These are phyloP conservation scores for Aphelenchoides avenae DNA, from an alignment of 1,140 invertebrate species.

Conservation along the genomic window DNA sequence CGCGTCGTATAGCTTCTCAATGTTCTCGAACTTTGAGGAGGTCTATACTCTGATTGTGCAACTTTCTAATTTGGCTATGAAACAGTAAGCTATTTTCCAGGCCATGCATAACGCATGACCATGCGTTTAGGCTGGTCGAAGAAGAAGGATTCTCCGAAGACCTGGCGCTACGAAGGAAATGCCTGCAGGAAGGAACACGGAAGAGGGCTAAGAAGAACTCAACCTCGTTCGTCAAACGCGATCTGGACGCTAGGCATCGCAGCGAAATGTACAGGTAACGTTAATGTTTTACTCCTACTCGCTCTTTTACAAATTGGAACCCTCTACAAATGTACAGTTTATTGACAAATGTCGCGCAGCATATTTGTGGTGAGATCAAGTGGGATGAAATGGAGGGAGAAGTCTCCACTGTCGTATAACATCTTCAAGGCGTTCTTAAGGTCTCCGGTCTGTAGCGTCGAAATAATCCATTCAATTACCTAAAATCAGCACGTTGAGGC, in stretches of 20 bases:
- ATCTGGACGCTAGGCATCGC: constrained; percentile 85
- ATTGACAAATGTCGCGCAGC: too few species aligned
- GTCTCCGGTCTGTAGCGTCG: constrained; percentile 52
- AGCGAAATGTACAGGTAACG: constrained; percentile 69
- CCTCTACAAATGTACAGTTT: too few species aligned
- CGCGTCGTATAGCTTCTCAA: constrained; percentile 69
- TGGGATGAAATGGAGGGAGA: constrained; percentile 58
- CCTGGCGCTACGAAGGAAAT: constrained; percentile 73
- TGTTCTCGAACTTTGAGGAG: constrained; percentile 82
- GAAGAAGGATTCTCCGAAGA: constrained; percentile 82
- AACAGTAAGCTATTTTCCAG: constrained; percentile 68
- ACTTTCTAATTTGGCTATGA: constrained; percentile 91
- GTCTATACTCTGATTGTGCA: constrained; percentile 87
- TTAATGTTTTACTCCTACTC: constrained; percentile 53
- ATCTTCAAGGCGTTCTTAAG: constrained; percentile 57
- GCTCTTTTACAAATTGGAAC: too few species aligned
- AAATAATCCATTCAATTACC: constrained; percentile 60
- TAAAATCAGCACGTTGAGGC: constrained; percentile 40
- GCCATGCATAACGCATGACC: background rate
- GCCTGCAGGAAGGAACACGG: constrained; percentile 65
- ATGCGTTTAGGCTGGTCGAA: constrained; percentile 68
- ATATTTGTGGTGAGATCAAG: constrained; percentile 62
- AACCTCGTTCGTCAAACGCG: constrained; percentile 69
- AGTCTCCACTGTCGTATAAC: constrained; percentile 54
- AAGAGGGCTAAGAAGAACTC: constrained; percentile 37